Percentiles rank a stretch among this genome's conserved stretches.
Conservation (phyloP, 2,797 vertebrate genomes). For the Meda fulgida region DNA sequence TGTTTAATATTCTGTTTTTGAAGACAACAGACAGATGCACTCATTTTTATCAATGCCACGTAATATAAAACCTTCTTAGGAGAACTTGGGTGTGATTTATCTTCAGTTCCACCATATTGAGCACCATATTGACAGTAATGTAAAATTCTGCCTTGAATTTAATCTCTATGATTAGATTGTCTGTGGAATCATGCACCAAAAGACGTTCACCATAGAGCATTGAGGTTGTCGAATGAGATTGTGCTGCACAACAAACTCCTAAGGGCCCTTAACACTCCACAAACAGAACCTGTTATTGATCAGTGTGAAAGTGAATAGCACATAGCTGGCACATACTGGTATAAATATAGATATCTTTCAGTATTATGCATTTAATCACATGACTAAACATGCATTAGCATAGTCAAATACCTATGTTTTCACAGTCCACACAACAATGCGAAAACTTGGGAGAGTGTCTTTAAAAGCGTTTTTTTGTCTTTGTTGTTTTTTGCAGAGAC, state of each 20-base stretch:
- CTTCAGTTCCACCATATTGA: neutral
- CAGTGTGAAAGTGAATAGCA: neutral
- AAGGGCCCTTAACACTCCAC: neutral
- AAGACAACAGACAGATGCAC: no score
- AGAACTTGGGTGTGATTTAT: neutral
- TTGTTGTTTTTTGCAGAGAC: no score
- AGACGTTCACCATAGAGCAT: neutral
- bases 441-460: no score
- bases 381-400: no score
- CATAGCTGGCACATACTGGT: no score
- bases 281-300: neutral
- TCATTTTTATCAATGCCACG: no score
- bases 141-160: neutral
- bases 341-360: no score
- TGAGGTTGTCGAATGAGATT: neutral
- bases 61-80: neutral
- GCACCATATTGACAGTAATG: neutral
- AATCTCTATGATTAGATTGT: neutral
- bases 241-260: neutral
- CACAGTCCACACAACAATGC: no score
- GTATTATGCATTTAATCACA: no score
- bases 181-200: no score
- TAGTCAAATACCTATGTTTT: no score
- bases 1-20: no score
- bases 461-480: accelerated